These are phyloP conservation scores for Anhinga anhinga DNA, from an alignment of 2,113 vertebrate species.

Conservation along the genomic window DNA sequence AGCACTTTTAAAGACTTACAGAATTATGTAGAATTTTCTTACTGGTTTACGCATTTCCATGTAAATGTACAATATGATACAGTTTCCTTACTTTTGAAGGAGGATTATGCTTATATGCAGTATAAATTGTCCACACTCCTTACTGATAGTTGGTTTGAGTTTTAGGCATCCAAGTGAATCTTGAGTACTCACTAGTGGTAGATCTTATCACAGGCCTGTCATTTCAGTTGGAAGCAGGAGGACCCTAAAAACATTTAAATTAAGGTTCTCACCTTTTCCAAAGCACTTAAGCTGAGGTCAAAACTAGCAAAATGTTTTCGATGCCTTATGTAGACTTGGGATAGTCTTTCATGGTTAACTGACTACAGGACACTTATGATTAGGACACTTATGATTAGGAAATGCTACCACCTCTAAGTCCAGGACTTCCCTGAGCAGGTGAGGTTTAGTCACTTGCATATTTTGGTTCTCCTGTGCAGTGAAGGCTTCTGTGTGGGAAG, in stretches of 20 bases:
- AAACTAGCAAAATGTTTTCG: neutral
- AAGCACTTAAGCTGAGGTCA: neutral
- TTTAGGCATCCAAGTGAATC: neutral
- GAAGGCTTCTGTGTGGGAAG: neutral
- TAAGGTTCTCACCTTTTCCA: neutral
- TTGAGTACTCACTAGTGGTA: neutral
- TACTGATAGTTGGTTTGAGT: neutral
- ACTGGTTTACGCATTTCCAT: neutral
- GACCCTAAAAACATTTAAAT: neutral
- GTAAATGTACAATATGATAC: neutral
- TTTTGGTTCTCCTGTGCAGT: neutral
- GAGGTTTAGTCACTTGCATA: neutral
- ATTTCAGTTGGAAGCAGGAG: neutral
- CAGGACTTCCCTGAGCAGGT: neutral
- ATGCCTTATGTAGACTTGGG: neutral
- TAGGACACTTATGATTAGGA: neutral
- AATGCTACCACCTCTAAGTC: neutral
- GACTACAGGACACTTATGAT: rapidly evolving
- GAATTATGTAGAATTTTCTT: neutral
- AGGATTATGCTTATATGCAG: neutral
- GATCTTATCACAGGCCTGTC: neutral
- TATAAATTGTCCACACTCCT: neutral
- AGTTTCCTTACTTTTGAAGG: neutral
- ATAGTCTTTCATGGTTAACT: neutral
- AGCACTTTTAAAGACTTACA: neutral